Conservation (phyloP, 2,797 vertebrate species). For the Diplodus puntazzo region DNA sequence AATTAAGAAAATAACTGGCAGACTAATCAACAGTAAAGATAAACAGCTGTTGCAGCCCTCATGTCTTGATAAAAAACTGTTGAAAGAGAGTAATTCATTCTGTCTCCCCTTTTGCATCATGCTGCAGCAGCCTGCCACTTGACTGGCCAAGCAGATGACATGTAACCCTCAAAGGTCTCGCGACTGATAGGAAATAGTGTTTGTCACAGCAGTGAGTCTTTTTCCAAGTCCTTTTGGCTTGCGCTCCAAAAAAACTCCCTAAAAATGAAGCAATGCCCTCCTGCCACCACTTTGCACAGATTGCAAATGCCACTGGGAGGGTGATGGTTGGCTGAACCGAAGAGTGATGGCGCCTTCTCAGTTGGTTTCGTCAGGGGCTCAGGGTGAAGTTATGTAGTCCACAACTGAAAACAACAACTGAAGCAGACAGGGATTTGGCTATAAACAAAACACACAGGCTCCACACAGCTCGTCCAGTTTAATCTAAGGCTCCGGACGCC, state of each 20-base stretch:
- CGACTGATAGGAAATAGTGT: not conserved
- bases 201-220: not conserved
- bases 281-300: not conserved
- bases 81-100: constrained; percentile 1
- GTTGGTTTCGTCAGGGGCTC: not conserved
- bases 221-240: not conserved
- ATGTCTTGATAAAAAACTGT: not conserved
- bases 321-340: not conserved
- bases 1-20: too few relatives aligned
- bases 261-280: not conserved
- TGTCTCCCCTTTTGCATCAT: not conserved
- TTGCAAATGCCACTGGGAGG: not conserved
- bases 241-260: not conserved
- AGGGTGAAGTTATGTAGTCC: too few relatives aligned
- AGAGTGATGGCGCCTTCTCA: not conserved
- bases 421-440: too few relatives aligned
- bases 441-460: too few relatives aligned
- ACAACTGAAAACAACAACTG: too few relatives aligned
- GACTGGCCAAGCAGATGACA: not conserved
- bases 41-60: too few relatives aligned
- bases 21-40: too few relatives aligned
- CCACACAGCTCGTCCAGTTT: too few relatives aligned
- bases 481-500: too few relatives aligned
- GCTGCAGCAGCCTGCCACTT: not conserved
- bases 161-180: not conserved